These are phyloP conservation scores for Hemicordylus capensis DNA, from an alignment of 2,113 vertebrate genomes.

Conservation along the genomic window DNA sequence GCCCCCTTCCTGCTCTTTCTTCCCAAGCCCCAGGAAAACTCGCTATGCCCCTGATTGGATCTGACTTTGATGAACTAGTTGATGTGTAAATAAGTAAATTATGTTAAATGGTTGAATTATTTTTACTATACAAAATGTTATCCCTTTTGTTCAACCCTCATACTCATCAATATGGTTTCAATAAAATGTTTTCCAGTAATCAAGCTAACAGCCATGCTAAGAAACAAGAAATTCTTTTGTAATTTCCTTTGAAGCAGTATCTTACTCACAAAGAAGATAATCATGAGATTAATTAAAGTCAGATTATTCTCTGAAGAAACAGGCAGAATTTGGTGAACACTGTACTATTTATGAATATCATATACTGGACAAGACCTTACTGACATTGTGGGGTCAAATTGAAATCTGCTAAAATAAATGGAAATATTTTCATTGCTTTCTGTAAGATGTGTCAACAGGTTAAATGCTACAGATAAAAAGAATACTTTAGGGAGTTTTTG, in stretches of 20 bases:
- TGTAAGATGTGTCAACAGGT: neutral
- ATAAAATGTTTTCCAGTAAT: conserved; percentile 46
- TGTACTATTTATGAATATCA: conserved; percentile 9
- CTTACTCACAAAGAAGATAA: conserved; percentile 28
- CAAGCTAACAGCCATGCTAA: conserved; percentile 8
- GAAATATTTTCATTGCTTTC: neutral
- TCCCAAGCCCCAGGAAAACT: too few relatives aligned
- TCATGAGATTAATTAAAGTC: conserved; percentile 19
- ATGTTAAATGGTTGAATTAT: neutral
- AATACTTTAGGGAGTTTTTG: neutral
- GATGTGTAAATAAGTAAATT: conserved; percentile 26
- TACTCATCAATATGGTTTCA: conserved; percentile 26
- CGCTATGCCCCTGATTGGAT: too few relatives aligned
- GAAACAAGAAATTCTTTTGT: conserved; percentile 32
- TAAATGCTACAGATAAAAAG: neutral
- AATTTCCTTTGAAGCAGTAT: conserved; percentile 42
- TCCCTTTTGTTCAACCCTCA: neutral
- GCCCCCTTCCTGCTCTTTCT: too few relatives aligned
- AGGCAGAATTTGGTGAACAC: conserved; percentile 23
- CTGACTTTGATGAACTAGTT: conserved; percentile 21
- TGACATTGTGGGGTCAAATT: neutral
- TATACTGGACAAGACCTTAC: neutral
- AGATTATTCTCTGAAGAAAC: conserved; percentile 7
- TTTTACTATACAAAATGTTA: neutral
- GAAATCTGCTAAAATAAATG: neutral